Conservation (phyloP, 2,888 invertebrate genomes). For the Orthonychiurus folsomi region DNA sequence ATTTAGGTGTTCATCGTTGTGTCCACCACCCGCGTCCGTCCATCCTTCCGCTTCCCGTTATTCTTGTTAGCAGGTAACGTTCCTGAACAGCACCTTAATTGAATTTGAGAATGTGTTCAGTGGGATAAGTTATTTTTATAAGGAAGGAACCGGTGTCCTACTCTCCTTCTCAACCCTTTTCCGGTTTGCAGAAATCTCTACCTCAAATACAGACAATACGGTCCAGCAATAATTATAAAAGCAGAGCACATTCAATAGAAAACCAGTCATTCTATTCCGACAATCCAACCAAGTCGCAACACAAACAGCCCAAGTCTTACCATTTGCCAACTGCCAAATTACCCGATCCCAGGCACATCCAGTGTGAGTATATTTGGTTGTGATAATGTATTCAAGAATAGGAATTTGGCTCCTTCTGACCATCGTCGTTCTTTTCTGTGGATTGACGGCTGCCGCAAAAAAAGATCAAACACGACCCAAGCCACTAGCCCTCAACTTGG, state of each 20-base stretch:
- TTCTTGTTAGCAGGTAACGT: background rate
- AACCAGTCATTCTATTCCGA: no score
- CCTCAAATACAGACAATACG: background rate
- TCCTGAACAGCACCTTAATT: background rate
- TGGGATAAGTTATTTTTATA: background rate
- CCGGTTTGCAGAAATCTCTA: background rate
- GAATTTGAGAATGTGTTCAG: background rate
- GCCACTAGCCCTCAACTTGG: background rate
- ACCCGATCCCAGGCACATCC: no score
- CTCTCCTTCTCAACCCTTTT: background rate
- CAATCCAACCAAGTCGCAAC: no score
- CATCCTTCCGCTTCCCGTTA: background rate
- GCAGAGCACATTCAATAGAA: no score
- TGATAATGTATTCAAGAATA: no score
- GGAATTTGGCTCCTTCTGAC: background rate
- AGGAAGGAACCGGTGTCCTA: background rate
- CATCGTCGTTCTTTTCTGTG: background rate
- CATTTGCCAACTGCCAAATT: no score
- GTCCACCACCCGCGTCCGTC: background rate
- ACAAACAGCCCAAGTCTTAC: no score
- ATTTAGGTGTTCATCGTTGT: background rate
- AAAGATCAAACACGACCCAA: background rate
- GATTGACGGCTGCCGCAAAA: background rate
- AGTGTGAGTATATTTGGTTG: no score
- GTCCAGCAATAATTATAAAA: background rate